These are phyloP conservation scores for Catamblyrhynchus diadema DNA, from an alignment of 2,797 vertebrate genomes.

Conservation along the genomic window DNA sequence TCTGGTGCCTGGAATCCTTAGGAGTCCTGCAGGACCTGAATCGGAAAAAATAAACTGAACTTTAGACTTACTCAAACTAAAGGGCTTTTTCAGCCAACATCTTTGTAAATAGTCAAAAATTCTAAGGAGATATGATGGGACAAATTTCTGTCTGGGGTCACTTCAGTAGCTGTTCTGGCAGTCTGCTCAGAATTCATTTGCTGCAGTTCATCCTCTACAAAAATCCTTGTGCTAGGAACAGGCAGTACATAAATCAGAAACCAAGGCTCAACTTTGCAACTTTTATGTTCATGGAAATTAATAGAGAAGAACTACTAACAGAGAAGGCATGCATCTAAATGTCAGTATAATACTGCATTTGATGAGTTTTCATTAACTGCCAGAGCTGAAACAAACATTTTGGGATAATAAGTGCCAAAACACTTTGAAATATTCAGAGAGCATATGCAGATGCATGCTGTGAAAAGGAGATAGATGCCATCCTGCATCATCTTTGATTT, in stretches of 20 bases:
- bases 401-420: not conserved
- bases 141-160: not conserved
- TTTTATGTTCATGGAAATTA: not conserved
- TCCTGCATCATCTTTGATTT: not conserved
- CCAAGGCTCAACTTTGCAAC: not conserved
- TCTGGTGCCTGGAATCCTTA: conserved; percentile 61
- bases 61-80: conserved; percentile 35
- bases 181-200: not conserved
- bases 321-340: not conserved
- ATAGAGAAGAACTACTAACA: not conserved
- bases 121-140: not conserved
- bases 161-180: not conserved
- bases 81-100: conserved; percentile 46
- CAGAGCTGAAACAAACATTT: not conserved
- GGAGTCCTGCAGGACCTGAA: conserved; percentile 40
- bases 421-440: not conserved
- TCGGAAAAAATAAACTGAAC: conserved; percentile 72
- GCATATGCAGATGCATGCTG: not conserved
- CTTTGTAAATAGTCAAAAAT: conserved; percentile 23
- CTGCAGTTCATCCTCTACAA: not conserved
- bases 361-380: conserved; percentile 25
- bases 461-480: not conserved
- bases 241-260: not conserved
- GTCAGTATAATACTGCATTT: conserved; percentile 14
- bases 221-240: not conserved